Conservation (phyloP, 2,797 vertebrate species). For the Tachyglossus aculeatus region DNA sequence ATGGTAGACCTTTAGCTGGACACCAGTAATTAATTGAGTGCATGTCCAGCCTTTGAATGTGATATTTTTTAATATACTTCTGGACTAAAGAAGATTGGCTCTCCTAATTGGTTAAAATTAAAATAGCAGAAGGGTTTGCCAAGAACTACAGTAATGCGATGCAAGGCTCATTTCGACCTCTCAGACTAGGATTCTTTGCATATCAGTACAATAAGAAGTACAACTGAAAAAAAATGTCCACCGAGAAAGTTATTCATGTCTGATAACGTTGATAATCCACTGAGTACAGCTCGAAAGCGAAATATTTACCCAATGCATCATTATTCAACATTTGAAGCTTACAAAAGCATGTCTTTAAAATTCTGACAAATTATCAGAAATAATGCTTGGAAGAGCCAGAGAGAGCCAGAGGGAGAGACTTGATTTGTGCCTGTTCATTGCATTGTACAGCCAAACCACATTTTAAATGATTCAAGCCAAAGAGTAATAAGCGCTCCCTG, state of each 20-base stretch:
- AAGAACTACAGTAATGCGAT: constrained; percentile 46
- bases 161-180: constrained; percentile 42
- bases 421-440: constrained; percentile 22
- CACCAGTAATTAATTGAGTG: constrained; percentile 76
- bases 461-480: constrained; percentile 28
- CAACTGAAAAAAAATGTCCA: constrained; percentile 3
- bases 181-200: constrained; percentile 50
- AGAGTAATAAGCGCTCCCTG: constrained; percentile 4
- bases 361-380: constrained; percentile 32
- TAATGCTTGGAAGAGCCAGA: neutral
- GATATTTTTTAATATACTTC: constrained; percentile 72
- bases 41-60: constrained; percentile 71
- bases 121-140: constrained; percentile 62
- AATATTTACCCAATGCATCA: constrained; percentile 34
- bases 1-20: constrained; percentile 72
- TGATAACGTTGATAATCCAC: constrained; percentile 59
- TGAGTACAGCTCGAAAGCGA: constrained; percentile 37
- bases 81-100: constrained; percentile 69
- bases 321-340: constrained; percentile 12
- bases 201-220: constrained; percentile 42
- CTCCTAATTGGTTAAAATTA: constrained; percentile 77
- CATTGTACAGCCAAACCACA: constrained; percentile 6
- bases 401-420: constrained; percentile 6
- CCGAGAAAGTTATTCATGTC: constrained; percentile 54
- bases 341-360: constrained; percentile 43